phyloP scores from a whole-genome alignment of 1,140 invertebrate genomes.

The Nephila pilipes region DNA sequence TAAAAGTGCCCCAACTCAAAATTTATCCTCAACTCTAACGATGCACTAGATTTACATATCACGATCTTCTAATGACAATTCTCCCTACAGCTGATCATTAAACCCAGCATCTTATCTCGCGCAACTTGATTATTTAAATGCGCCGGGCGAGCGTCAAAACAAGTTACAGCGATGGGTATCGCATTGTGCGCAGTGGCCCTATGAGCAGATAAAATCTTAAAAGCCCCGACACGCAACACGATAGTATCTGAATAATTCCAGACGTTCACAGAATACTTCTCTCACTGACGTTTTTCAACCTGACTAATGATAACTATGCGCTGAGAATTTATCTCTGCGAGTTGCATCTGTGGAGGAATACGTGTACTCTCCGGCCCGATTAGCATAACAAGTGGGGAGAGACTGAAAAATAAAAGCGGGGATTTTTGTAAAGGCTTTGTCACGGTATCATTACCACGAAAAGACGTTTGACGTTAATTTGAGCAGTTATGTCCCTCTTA shows the following conservation, averaged over 20 bases:
- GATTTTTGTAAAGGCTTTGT: slow-evolving; percentile 44
- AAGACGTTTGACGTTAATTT: slow-evolving; percentile 43
- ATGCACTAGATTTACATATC: slow-evolving; percentile 6
- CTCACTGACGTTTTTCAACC: neutral
- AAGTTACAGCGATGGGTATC: slow-evolving; percentile 9
- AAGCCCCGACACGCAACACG: neutral
- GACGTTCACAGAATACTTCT: neutral
- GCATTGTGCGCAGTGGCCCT: neutral
- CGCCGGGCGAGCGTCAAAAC: slow-evolving; percentile 11
- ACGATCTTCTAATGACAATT: slow-evolving; percentile 13
- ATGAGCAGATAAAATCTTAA: slow-evolving; percentile 35
- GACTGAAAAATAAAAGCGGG: neutral
- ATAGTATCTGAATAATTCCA: neutral
- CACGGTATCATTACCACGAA: slow-evolving; percentile 52
- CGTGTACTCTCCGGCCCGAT: neutral
- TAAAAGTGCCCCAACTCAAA: neutral
- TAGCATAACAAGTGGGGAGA: slow-evolving; percentile 27
- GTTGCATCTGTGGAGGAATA: neutral
- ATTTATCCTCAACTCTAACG: neutral
- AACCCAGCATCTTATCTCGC: slow-evolving; percentile 21
- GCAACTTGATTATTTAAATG: slow-evolving; percentile 41
- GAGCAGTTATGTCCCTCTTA: slow-evolving; percentile 16
- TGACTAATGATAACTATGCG: slow-evolving; percentile 31
- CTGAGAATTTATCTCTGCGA: neutral
- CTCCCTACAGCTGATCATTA: slow-evolving; percentile 11